Base-by-base conservation (phyloP, 1,140 invertebrate genomes). In the Eumaeus atala region DNA sequence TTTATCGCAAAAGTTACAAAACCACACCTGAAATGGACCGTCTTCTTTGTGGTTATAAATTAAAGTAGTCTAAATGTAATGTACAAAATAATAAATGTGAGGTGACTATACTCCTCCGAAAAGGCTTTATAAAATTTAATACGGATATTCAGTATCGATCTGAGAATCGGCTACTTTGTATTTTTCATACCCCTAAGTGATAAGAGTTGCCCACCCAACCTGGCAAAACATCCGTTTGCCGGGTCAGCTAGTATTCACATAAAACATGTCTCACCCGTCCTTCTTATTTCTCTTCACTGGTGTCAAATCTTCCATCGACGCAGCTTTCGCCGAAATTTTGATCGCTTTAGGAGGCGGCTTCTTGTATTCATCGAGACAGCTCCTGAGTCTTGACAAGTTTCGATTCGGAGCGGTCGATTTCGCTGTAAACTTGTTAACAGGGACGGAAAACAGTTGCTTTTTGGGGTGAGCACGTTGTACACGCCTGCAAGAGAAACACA, bases 291-390 rank as follows among this genome's bases (percentile, higher is more conserved):
- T 68, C 51, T 77, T 83, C 0, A 59, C 73, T 12, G 84, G 82
- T 0, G 80, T 84, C 14, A 87, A 56, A 34, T 87, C 79, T 42
- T 85, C 82, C 76, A 87, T 79, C 1, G 83, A 85, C 0, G 69
- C 61, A 1, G 85, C 79, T 38, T 86, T 86, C 18, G 73, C 62
- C 1, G 61, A 54, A 9, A 76, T 72, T 21, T 70, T 70, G 2
- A 51, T 48, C 0, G 66, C 62, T 5, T 64, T 66, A 0, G 54
- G 48, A 0, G 66, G 56, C 1, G 61, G 51, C 36, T 51, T 47
- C 16, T 53, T 56, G 54, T 66, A 72, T 54, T 79, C 66, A 1
- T 80, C 71, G 2, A 85, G 65, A 52, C 82, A 85, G 62, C 66
- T 80, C 0, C 67, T 60, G 42, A 83, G 70, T 9, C 82, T 58